phyloP scores from a whole-genome alignment of 2,797 vertebrate genomes.

The Labroides dimidiatus region DNA sequence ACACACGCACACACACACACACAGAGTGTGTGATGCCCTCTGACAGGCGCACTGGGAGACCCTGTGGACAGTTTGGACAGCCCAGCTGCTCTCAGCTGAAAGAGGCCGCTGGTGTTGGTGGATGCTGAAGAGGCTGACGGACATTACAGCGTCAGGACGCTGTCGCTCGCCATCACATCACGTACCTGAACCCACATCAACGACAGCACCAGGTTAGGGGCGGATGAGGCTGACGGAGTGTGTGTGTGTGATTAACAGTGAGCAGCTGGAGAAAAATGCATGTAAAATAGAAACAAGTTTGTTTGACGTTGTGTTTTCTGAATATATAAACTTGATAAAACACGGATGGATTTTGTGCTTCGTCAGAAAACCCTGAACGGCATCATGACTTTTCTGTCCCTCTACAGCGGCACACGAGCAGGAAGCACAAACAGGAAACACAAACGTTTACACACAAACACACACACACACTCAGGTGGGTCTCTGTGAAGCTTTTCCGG shows the following conservation, averaged over 20 bases:
- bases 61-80: constrained; percentile 61
- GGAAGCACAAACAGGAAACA: background rate
- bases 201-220: constrained; percentile 16
- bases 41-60: constrained; percentile 52
- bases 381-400: background rate
- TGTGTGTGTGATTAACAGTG: background rate
- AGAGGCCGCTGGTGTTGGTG: constrained; percentile 64
- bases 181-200: constrained; percentile 18
- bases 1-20: background rate
- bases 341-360: background rate
- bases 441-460: background rate
- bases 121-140: constrained; percentile 52
- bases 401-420: constrained; percentile 4
- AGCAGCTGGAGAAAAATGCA: background rate
- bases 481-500: constrained; percentile 23
- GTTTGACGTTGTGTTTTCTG: background rate
- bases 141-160: constrained; percentile 59
- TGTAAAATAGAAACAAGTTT: no score
- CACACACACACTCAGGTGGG: background rate
- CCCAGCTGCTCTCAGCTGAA: constrained; percentile 70
- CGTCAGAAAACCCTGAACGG: constrained; percentile 8
- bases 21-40: constrained; percentile 37
- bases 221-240: background rate
- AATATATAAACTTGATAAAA: no score
- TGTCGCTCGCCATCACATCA: constrained; percentile 63